Conservation (phyloP, 2,113 vertebrate genomes). For the Phyllopteryx taeniolatus region DNA sequence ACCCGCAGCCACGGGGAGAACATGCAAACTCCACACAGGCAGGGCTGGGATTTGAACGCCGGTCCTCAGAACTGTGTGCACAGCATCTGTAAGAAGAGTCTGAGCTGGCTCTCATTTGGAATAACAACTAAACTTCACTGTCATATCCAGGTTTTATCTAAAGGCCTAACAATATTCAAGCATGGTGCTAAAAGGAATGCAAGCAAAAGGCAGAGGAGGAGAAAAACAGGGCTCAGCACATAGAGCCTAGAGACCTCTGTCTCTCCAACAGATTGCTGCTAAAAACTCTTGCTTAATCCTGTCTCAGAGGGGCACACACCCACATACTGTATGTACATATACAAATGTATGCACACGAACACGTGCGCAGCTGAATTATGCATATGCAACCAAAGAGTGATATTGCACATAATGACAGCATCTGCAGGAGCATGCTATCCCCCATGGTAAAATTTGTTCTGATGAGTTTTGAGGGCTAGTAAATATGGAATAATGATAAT, state of each 20-base stretch:
- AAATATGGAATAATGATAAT: constrained; percentile 49
- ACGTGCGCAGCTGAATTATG: constrained; percentile 40
- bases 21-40: too few relatives aligned
- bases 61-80: neutral
- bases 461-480: constrained; percentile 38
- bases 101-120: constrained; percentile 37
- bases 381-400: constrained; percentile 28
- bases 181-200: constrained; percentile 30
- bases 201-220: constrained; percentile 32
- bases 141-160: constrained; percentile 41
- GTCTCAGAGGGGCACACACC: constrained; percentile 47
- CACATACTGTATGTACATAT: constrained; percentile 39
- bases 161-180: constrained; percentile 40
- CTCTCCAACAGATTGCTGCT: constrained; percentile 55
- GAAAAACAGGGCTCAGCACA: constrained; percentile 41
- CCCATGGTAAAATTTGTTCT: constrained; percentile 17
- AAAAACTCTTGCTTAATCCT: constrained; percentile 64
- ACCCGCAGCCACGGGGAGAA: too few relatives aligned
- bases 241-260: constrained; percentile 55
- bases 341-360: constrained; percentile 37
- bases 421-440: constrained; percentile 19
- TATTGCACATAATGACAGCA: constrained; percentile 37
- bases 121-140: constrained; percentile 27
- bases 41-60: too few relatives aligned
- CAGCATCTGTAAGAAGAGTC: constrained; percentile 11